Evolutionary conservation across 2,888 invertebrate genomes (phyloP), one percentile per base, ranked within the genome.

Genomic region (Rapana venosa): DNA sequence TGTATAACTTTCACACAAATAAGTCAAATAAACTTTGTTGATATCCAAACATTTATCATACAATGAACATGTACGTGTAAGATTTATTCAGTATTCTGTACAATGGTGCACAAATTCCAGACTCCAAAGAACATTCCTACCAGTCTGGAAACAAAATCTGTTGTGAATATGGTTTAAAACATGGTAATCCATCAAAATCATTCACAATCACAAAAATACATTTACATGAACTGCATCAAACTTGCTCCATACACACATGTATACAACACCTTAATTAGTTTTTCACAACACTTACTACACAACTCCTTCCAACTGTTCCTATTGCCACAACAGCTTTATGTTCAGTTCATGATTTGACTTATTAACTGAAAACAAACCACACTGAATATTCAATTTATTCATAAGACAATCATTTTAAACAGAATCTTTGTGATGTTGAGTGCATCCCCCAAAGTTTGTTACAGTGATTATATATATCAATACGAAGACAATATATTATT

Each of bases 71-170:
- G 81, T 47, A 47, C 22, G 47, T 83, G 47, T 47, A 83, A 22
- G 47, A 22, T 83, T 83, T 83, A 83, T 83, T 83, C 81, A 47
- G 26, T 83, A 83, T 47, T 83, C 47, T 83, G 81, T 83, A 83
- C 81, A 83, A 22, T 83, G 81, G 47, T 47, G 36, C 81, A 83
- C 26, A 83, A 83, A 83, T 83, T 20, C 36, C 36, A 47, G 81
- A 83, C 35, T 32, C 79, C 2, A 17, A 79, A 36, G 15, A 35
- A 79, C 79, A 79, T 79, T 47, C 81, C 79, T 79, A 79, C 79
- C 32, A 35, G 32, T 35, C 32, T 15, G 22, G n/a, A 30, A 79
- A 22, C 30, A 79, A 79, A 35, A 79, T 79, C 35, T 8, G 36
- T 26, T 47, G 47, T 47, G 47, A 47, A 83, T 22, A 83, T 15